Conservation (phyloP, 2,113 vertebrate genomes). For the Leucoraja erinaceus region DNA sequence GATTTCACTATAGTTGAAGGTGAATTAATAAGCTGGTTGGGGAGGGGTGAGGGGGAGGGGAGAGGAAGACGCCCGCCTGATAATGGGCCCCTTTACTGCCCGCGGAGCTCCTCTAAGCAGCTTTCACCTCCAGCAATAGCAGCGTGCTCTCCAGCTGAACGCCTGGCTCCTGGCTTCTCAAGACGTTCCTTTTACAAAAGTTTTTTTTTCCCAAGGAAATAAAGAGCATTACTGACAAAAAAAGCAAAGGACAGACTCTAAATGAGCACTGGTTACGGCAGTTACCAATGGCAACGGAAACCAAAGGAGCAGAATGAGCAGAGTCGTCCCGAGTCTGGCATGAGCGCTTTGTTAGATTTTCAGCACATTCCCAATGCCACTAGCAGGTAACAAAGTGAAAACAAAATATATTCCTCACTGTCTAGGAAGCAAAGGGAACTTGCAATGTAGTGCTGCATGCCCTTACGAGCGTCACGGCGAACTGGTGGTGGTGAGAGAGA, state of each 20-base stretch:
- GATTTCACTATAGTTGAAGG: conserved; percentile 37
- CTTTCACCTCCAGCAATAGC: conserved; percentile 17
- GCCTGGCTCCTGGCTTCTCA: conserved; percentile 26
- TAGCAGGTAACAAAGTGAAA: conserved; percentile 36
- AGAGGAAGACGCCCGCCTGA: conserved; percentile 35
- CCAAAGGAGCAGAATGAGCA: conserved; percentile 47
- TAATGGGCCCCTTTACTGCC: conserved; percentile 29
- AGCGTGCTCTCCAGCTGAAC: conserved; percentile 31
- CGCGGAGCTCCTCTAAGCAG: conserved; percentile 16
- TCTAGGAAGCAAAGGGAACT: neutral
- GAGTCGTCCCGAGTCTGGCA: conserved; percentile 39
- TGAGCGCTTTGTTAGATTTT: conserved; percentile 24
- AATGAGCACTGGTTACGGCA: conserved; percentile 48
- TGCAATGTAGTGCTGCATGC: neutral
- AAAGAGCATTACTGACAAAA: conserved; percentile 39
- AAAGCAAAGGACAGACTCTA: conserved; percentile 42
- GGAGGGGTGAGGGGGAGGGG: neutral
- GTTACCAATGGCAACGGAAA: conserved; percentile 49
- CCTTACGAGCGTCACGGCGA: no score
- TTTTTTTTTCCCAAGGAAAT: conserved; percentile 36
- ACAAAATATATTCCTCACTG: conserved; percentile 25
- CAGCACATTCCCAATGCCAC: neutral
- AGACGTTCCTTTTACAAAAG: conserved; percentile 26
- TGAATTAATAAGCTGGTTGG: conserved; percentile 21
- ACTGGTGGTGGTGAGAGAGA: no score